Evolutionary conservation across 2,888 invertebrate genomes (phyloP).

Genomic region (Mantis religiosa): DNA sequence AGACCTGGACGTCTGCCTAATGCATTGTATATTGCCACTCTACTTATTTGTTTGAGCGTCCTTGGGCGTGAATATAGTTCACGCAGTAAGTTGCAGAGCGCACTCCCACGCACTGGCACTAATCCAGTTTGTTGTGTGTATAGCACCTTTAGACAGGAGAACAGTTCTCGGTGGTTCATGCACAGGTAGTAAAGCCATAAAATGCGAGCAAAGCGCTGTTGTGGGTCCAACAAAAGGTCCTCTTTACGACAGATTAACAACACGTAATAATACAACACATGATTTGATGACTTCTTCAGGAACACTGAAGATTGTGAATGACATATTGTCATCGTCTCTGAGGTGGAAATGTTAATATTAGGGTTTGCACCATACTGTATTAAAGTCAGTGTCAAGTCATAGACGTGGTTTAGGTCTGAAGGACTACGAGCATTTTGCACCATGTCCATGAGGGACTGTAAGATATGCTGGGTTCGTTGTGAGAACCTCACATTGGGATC

Average conservation of each 20-base stretch:
- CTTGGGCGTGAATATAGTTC: conserved; percentile 62
- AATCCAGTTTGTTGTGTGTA: conserved; percentile 60
- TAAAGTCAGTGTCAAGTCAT: conserved; percentile 64
- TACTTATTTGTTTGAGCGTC: conserved; percentile 66
- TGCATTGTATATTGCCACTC: conserved; percentile 65
- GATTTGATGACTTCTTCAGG: conserved; percentile 56
- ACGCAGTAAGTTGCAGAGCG: conserved; percentile 58
- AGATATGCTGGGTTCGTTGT: conserved; percentile 62
- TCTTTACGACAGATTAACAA: conserved; percentile 65
- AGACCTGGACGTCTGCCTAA: conserved; percentile 61
- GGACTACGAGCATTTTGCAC: conserved; percentile 61
- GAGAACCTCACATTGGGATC: conserved; percentile 59
- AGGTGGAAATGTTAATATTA: conserved; percentile 55
- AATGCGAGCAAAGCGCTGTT: conserved; percentile 60
- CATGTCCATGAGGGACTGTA: conserved; percentile 66
- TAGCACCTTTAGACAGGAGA: conserved; percentile 63
- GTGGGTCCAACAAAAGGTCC: conserved; percentile 57
- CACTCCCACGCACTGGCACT: conserved; percentile 59
- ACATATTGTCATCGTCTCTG: conserved; percentile 43
- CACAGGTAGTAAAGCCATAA: conserved; percentile 61
- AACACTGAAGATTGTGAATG: conserved; percentile 50
- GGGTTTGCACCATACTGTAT: conserved; percentile 73
- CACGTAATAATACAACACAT: conserved; percentile 66
- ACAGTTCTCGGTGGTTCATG: conserved; percentile 65
- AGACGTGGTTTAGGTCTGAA: conserved; percentile 64